phyloP scores from a whole-genome alignment of 2,113 vertebrate genomes.

The Heterochromis multidens region DNA sequence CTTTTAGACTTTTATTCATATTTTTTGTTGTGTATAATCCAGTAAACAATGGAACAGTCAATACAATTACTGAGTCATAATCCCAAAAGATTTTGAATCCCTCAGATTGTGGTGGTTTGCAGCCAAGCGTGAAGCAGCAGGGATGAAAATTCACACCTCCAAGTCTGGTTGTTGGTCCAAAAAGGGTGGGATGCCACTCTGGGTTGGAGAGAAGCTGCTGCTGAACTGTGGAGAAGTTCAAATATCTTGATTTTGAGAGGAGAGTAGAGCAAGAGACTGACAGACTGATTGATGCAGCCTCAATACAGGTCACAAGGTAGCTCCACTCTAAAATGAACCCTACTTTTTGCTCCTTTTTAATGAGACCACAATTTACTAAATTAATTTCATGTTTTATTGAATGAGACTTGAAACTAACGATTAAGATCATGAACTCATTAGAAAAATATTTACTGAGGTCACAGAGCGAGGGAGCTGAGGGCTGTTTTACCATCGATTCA shows the following conservation, averaged over 20 bases:
- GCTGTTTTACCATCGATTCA: background rate
- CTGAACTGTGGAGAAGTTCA: background rate
- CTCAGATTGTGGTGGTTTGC: background rate
- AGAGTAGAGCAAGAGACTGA: background rate
- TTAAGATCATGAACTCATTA: background rate
- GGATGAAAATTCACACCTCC: fast-evolving
- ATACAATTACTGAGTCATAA: background rate
- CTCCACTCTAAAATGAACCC: too few species aligned
- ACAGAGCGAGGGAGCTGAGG: background rate
- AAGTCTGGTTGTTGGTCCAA: background rate
- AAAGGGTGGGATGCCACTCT: background rate
- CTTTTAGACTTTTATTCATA: background rate
- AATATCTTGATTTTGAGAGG: background rate
- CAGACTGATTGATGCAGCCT: background rate
- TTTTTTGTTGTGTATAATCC: background rate
- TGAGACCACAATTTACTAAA: background rate
- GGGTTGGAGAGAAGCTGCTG: background rate
- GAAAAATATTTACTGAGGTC: fast-evolving
- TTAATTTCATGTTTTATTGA: background rate
- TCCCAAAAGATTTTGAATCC: background rate
- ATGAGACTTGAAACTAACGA: background rate
- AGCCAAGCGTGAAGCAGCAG: background rate
- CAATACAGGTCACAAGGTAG: background rate
- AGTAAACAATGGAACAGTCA: background rate
- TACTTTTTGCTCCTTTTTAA: too few species aligned